Conservation (phyloP, 2,888 invertebrate species). For the Dynastes hyllus region DNA sequence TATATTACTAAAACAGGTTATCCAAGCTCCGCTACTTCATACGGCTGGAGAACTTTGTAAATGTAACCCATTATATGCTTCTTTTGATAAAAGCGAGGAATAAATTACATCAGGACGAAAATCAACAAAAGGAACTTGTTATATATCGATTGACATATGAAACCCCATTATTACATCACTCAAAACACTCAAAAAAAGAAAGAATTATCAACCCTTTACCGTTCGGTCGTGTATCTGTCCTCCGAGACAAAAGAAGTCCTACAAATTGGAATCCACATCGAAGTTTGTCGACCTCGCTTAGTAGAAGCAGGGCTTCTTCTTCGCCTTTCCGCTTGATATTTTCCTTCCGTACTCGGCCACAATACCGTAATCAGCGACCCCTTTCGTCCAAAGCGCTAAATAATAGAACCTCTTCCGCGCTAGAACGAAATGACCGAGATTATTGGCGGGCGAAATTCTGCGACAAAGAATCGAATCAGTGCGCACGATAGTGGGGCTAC, state of each 20-base stretch:
- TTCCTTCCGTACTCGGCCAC: conserved; percentile 31
- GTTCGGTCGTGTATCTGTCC: not conserved
- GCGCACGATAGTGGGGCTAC: conserved; percentile 39
- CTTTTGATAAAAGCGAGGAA: no score
- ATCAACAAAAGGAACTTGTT: no score
- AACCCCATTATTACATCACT: no score
- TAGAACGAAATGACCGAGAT: conserved; percentile 29
- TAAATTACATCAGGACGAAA: no score
- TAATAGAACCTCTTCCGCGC: conserved; percentile 25
- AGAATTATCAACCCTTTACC: not conserved
- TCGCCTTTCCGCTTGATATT: conserved; percentile 1
- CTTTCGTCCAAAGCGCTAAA: conserved; percentile 33
- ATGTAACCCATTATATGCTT: no score
- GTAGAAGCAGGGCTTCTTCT: conserved; percentile 34
- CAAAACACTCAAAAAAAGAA: no score
- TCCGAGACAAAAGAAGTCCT: conserved; percentile 36
- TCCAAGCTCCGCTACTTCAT: no score
- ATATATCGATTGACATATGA: no score
- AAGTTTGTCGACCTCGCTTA: conserved; percentile 43
- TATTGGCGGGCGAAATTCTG: conserved; percentile 37
- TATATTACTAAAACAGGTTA: no score
- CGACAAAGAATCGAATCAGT: conserved; percentile 45
- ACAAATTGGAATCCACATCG: conserved; percentile 23
- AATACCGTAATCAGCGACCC: conserved; percentile 44
- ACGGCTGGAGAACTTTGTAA: no score